These are phyloP conservation scores for Carassius gibelio DNA, from an alignment of 2,113 vertebrate genomes.

Conservation along the genomic window DNA sequence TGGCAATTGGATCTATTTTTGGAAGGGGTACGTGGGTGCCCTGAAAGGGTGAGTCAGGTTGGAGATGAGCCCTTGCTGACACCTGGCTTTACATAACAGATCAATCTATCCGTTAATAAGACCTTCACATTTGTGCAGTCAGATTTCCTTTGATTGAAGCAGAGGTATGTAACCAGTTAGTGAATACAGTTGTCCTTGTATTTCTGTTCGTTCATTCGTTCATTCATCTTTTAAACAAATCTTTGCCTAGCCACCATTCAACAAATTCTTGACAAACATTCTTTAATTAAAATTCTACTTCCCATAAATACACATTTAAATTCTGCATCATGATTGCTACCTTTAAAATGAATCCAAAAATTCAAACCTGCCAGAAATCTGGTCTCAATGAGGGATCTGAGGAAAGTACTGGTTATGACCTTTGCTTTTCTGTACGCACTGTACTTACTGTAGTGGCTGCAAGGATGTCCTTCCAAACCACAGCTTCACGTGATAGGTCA, in stretches of 20 bases:
- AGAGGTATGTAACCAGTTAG: not conserved
- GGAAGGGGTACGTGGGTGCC: constrained; percentile 51
- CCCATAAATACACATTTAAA: too few relatives aligned
- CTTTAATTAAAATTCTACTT: too few relatives aligned
- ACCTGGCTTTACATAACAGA: constrained; percentile 51
- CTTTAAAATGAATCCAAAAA: not conserved
- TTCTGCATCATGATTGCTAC: too few relatives aligned
- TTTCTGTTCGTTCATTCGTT: too few relatives aligned
- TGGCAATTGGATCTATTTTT: constrained; percentile 37
- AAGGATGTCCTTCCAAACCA: constrained; percentile 97
- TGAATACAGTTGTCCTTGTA: not conserved
- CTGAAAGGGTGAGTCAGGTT: constrained; percentile 49
- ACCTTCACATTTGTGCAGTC: not conserved
- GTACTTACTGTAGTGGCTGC: constrained; percentile 92
- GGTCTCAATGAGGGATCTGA: not conserved
- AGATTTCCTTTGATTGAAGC: not conserved
- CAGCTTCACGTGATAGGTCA: constrained; percentile 93
- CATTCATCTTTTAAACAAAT: too few relatives aligned
- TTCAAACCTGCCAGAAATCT: not conserved
- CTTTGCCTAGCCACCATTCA: too few relatives aligned
- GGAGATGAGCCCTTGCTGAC: constrained; percentile 23
- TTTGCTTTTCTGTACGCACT: not conserved
- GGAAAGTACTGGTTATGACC: not conserved
- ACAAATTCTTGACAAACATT: too few relatives aligned
- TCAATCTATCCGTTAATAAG: constrained; percentile 40